phyloP scores from a whole-genome alignment of 2,797 vertebrate genomes.

The Cheirogaleus major region DNA sequence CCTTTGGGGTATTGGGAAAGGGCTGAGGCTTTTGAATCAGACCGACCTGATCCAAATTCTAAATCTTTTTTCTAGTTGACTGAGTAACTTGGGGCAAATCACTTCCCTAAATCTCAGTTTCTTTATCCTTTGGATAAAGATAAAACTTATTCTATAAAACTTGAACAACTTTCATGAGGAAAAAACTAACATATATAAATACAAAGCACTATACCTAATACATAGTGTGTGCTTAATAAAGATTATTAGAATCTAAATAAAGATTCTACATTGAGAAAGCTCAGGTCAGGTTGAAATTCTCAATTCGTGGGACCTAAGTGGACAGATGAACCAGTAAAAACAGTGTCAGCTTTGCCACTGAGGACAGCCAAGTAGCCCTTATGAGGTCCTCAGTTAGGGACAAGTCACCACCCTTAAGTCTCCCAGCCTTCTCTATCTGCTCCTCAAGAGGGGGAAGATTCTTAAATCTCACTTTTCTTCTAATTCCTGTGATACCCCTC shows the following conservation, averaged over 20 bases:
- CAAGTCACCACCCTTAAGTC: not conserved
- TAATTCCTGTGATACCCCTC: not conserved
- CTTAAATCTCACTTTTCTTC: not conserved
- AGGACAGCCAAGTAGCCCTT: not conserved
- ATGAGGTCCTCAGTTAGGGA: not conserved
- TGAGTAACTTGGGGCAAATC: not conserved
- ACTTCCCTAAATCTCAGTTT: slow-evolving; percentile 5
- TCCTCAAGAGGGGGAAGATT: not conserved
- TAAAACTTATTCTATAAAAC: slow-evolving; percentile 21
- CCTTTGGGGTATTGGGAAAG: not conserved
- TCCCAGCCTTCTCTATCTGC: not conserved
- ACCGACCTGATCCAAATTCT: not conserved
- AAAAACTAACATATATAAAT: not conserved
- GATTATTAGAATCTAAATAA: too few species aligned
- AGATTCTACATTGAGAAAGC: not conserved
- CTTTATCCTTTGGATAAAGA: slow-evolving; percentile 27
- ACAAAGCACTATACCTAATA: not conserved
- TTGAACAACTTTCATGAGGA: not conserved
- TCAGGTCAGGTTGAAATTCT: not conserved
- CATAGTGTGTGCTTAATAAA: not conserved
- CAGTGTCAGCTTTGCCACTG: not conserved
- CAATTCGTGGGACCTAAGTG: not conserved
- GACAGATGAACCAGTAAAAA: not conserved
- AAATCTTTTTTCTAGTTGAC: not conserved
- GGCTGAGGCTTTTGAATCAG: not conserved